Base-by-base conservation (phyloP, 2,888 invertebrate genomes). In the Carpatolechia fugitivella region DNA sequence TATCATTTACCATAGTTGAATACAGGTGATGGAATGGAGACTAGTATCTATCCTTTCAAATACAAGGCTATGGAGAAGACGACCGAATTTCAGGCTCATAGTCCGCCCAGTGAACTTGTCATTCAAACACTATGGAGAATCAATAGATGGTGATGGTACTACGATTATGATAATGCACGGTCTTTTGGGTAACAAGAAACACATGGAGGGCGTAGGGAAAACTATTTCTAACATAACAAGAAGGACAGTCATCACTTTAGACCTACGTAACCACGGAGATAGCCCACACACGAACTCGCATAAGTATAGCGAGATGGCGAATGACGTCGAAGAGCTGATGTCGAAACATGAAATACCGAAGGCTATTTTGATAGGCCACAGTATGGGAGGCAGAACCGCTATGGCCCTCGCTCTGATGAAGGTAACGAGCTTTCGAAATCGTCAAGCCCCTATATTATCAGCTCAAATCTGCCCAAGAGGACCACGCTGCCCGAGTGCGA, bases 231-330 rank as follows among this genome's bases (percentile, higher is more conserved):
- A 92, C 58, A 93, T 47, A 89, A 92, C 72, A 94, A 98, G 90
- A 68, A 95, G 93, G 61, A 91, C 92, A 77, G 95, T 97, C 0
- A 92, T 96, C 41, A 91, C 95, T 0, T 91, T 98, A n/a, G 99
- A 99, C 87, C 93, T 95, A 5, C 92, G 99, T 74, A 99, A 99
- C 85, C 99, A 99, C 82, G 99, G 99, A 0, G 95, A 95, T 54
- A 98, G 98, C 71, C 96, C 96, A 0, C 97, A 97, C 70, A 82
- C 91, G 0, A 67, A 81, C 0, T 91, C 93, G 0, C 95, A 97
- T 82, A 92, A 91, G 20, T 98, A 97, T 73, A 80, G 90, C 8
- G 91, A 93, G 38, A 92, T 98, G 91, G 93, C 94, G 0, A 90
- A 88, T 53, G 99, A 99, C 82, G 72, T 98, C 3, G 76, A 91